Evolutionary conservation across 2,797 vertebrate genomes (phyloP).

Genomic region (Muscicapa striata): DNA sequence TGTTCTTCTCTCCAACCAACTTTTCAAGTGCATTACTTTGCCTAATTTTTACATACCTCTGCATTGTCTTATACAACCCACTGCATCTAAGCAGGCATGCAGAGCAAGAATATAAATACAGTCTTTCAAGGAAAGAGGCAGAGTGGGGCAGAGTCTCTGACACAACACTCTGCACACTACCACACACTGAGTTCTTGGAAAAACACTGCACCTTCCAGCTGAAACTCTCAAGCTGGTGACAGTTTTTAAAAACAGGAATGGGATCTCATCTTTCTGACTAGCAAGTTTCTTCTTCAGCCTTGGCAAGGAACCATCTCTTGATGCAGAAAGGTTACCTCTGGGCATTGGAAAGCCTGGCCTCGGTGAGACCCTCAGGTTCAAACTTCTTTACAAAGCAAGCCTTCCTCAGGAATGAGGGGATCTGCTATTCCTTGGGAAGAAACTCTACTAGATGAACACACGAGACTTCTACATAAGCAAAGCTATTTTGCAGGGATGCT

Average conservation of each 20-base stretch:
- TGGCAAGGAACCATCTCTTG: not conserved
- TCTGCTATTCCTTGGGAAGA: not conserved
- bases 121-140: not conserved
- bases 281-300: not conserved
- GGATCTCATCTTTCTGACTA: not conserved
- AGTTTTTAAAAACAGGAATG: not conserved
- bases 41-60: slow-evolving; percentile 7
- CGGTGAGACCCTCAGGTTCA: not conserved
- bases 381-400: not conserved
- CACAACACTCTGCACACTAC: not conserved
- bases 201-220: not conserved
- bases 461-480: not conserved
- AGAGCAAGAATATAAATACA: not conserved
- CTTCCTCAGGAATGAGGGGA: not conserved
- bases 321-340: not conserved
- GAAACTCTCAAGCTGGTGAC: not conserved
- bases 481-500: not conserved
- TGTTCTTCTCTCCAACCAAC: not conserved
- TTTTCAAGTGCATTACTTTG: not conserved
- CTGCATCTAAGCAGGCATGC: not conserved
- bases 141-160: not conserved
- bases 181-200: not conserved
- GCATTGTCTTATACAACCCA: not conserved
- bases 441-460: not conserved
- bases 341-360: not conserved